These are phyloP conservation scores for Cheilosia soror DNA, from an alignment of 2,888 invertebrate genomes.

Conservation along the genomic window DNA sequence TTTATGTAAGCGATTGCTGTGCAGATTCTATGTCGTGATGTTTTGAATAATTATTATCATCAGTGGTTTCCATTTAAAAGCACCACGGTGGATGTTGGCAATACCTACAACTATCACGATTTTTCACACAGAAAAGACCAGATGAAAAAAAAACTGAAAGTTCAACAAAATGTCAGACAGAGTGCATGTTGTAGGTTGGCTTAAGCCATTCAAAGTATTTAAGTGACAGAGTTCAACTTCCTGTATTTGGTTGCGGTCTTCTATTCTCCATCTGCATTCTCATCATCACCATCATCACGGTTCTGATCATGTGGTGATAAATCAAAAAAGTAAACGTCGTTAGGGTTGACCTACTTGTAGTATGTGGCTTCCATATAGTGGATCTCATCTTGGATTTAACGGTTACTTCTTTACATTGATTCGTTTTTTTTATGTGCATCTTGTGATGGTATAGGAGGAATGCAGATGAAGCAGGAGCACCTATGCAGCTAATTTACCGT, in stretches of 20 bases:
- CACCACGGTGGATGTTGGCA: constrained; percentile 15
- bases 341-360: constrained; percentile 72
- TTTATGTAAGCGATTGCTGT: constrained; percentile 16
- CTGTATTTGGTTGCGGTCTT: constrained; percentile 39
- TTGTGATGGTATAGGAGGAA: constrained; percentile 3
- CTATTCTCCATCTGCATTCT: constrained; percentile 9
- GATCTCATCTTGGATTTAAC: constrained; percentile 62
- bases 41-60: constrained; percentile 50
- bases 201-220: constrained; percentile 11
- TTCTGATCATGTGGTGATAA: constrained; percentile 64
- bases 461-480: constrained; percentile 12
- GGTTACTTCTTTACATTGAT: constrained; percentile 55
- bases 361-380: constrained; percentile 50
- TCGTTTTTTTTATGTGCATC: constrained; percentile 38
- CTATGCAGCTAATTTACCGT: constrained; percentile 70
- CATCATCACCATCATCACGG: constrained; percentile 41
- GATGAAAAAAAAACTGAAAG: constrained; percentile 17
- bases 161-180: constrained; percentile 20
- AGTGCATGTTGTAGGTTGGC: constrained; percentile 21
- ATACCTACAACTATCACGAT: constrained; percentile 18
- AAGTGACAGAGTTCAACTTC: constrained; percentile 68
- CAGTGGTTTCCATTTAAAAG: constrained; percentile 10
- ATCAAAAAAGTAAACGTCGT: constrained; percentile 71
- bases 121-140: not conserved
- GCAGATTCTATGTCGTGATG: constrained; percentile 40